A percentile compares a stretch with the other conserved stretches of the same genome.
Conservation (phyloP, 2,888 invertebrate genomes). For the Melanchra persicariae region DNA sequence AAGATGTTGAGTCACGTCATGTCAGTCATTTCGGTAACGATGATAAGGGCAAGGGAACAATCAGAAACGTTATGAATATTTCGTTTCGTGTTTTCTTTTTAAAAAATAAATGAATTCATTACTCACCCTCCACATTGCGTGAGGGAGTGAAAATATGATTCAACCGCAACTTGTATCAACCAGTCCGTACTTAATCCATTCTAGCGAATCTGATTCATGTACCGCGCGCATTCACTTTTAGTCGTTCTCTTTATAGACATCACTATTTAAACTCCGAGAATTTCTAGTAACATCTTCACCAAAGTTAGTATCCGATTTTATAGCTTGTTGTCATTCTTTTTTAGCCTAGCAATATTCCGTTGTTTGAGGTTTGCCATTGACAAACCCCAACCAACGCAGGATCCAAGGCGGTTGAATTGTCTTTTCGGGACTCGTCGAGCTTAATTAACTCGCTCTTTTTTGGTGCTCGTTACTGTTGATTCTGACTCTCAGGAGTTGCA, state of each 20-base stretch:
- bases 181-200: not conserved
- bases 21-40: not conserved
- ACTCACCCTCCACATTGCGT: not conserved
- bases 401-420: too few relatives aligned
- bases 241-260: not conserved
- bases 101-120: not conserved
- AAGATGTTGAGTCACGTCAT: not conserved
- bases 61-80: not conserved
- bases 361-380: too few relatives aligned
- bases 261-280: too few relatives aligned
- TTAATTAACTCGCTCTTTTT: too few relatives aligned
- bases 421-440: too few relatives aligned
- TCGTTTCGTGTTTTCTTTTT: not conserved
- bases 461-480: too few relatives aligned
- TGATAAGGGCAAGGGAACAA: too few relatives aligned
- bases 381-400: too few relatives aligned
- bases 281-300: not conserved
- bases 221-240: not conserved
- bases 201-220: conserved; percentile 4
- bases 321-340: too few relatives aligned
- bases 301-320: too few relatives aligned
- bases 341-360: too few relatives aligned
- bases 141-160: conserved; percentile 8
- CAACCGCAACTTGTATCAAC: conserved; percentile 10
- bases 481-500: too few relatives aligned